phyloP scores from a whole-genome alignment of 1,140 invertebrate genomes.

The Drosophila kikkawai region DNA sequence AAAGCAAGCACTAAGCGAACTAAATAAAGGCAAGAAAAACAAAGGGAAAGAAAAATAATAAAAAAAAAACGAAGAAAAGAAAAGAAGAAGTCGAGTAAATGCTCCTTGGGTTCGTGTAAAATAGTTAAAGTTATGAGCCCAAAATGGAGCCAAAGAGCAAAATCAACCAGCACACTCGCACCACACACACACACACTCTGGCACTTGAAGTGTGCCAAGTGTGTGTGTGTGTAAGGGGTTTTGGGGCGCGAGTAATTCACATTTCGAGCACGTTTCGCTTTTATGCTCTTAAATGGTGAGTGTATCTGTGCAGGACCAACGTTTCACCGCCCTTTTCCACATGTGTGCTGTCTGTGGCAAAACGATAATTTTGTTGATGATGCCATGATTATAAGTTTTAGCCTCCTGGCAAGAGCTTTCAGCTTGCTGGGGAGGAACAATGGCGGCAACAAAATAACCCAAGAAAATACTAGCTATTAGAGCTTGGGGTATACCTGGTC shows the following conservation, averaged over 20 bases:
- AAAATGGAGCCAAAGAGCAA: constrained; percentile 67
- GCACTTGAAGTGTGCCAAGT: constrained; percentile 28
- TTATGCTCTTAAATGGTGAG: constrained; percentile 79
- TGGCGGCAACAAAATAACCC: constrained; percentile 16
- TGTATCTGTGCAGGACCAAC: constrained; percentile 61
- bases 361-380: constrained; percentile 79
- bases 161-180: constrained; percentile 41
- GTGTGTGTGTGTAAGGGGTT: constrained; percentile 20
- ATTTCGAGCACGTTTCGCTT: constrained; percentile 78
- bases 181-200: constrained; percentile 7
- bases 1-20: constrained; percentile 62
- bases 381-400: constrained; percentile 79
- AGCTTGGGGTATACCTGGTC: not conserved
- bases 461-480: not conserved
- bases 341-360: constrained; percentile 58
- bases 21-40: constrained; percentile 58
- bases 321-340: not conserved
- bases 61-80: constrained; percentile 4
- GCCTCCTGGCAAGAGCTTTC: constrained; percentile 47
- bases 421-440: constrained; percentile 51
- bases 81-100: constrained; percentile 58
- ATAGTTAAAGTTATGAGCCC: constrained; percentile 74
- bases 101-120: constrained; percentile 66
- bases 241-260: constrained; percentile 61
- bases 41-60: constrained; percentile 8